A percentile compares a stretch with the other conserved stretches of the same genome.
Evolutionary conservation across 2,797 vertebrate genomes (phyloP).

Genomic region (Intellagama lesueurii): DNA sequence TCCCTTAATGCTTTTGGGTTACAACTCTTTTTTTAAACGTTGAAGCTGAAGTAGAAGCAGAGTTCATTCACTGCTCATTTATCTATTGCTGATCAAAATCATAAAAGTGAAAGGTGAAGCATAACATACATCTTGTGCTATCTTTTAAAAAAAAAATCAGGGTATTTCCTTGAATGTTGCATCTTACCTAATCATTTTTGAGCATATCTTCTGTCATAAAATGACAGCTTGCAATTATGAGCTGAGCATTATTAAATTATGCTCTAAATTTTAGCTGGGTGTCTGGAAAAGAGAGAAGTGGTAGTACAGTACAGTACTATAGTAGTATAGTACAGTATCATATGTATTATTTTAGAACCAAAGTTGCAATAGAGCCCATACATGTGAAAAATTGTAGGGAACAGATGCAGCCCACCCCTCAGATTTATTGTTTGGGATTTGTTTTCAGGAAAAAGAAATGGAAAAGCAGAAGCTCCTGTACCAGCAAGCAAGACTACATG

Average conservation of each 20-base stretch:
- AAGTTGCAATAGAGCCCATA: slow-evolving; percentile 84
- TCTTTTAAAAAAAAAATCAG: slow-evolving; percentile 54
- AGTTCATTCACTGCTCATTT: slow-evolving; percentile 74
- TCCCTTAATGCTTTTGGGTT: slow-evolving; percentile 80
- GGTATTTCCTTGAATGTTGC: slow-evolving; percentile 50
- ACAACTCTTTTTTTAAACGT: slow-evolving; percentile 52
- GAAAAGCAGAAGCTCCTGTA: slow-evolving; percentile 97
- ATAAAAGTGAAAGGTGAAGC: slow-evolving; percentile 79
- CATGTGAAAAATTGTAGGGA: slow-evolving; percentile 67
- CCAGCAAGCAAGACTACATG: slow-evolving; percentile 94
- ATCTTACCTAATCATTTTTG: slow-evolving; percentile 56
- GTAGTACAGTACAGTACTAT: slow-evolving; percentile 59
- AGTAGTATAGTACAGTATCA: slow-evolving; percentile 58
- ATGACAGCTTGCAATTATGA: slow-evolving; percentile 70
- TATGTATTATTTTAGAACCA: slow-evolving; percentile 72
- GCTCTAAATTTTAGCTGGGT: neutral
- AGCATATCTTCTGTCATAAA: slow-evolving; percentile 60
- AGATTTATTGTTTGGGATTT: slow-evolving; percentile 76
- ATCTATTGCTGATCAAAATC: slow-evolving; percentile 75
- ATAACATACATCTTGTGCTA: slow-evolving; percentile 47
- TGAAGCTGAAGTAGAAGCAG: slow-evolving; percentile 41
- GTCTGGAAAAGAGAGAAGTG: slow-evolving; percentile 56
- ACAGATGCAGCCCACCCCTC: slow-evolving; percentile 30
- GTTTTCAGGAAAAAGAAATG: slow-evolving; percentile 95
- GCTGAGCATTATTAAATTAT: slow-evolving; percentile 74